A percentile compares a stretch with the other conserved stretches of the same genome.
These are phyloP conservation scores for Dione juno DNA, from an alignment of 2,888 invertebrate genomes.

Conservation along the genomic window DNA sequence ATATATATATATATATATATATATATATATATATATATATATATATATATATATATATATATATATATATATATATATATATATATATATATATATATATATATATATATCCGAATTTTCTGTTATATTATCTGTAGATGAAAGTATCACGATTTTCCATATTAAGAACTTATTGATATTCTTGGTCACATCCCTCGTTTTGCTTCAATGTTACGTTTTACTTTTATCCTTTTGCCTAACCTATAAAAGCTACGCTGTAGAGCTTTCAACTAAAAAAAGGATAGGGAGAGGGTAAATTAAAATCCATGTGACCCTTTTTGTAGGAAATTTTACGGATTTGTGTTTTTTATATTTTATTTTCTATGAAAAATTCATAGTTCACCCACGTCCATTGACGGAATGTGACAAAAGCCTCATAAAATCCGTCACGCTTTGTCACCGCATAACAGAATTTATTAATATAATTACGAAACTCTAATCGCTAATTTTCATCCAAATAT, in stretches of 20 bases:
- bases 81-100: no score
- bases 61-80: no score
- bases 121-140: background rate
- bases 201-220: background rate
- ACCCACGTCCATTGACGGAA: background rate
- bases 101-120: no score
- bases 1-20: no score
- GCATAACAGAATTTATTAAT: no score
- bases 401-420: background rate
- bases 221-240: background rate
- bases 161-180: background rate
- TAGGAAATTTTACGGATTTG: conserved; percentile 5
- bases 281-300: conserved; percentile 3
- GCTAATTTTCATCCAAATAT: no score
- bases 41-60: no score
- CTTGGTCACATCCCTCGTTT: background rate
- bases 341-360: background rate
- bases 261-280: background rate
- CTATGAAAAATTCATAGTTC: background rate
- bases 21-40: no score
- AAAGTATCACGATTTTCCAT: background rate
- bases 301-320: conserved; percentile 14
- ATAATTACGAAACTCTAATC: no score
- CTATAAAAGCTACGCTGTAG: background rate
- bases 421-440: no score